A percentile compares a stretch with the other conserved stretches of the same genome.
Conservation (phyloP, 2,888 invertebrate genomes). For the Watsonalla binaria region DNA sequence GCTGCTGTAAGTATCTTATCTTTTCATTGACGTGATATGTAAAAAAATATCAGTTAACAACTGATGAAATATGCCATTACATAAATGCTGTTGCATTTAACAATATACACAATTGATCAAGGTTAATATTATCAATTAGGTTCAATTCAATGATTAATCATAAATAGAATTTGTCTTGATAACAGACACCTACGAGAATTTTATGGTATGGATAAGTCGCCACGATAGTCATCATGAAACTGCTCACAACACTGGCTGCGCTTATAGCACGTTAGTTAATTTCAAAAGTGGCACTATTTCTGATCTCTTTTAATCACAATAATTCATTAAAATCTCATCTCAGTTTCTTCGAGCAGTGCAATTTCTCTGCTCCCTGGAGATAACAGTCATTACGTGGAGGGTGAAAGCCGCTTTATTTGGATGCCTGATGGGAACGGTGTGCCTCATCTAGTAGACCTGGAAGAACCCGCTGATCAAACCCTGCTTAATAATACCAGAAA, state of each 20-base stretch:
- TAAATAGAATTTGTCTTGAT: no score
- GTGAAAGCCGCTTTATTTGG: constrained; percentile 49
- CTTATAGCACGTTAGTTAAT: constrained; percentile 30
- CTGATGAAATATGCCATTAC: not conserved
- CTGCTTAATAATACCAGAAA: constrained; percentile 23
- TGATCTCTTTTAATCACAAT: not conserved
- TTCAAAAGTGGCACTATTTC: not conserved
- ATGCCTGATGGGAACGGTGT: constrained; percentile 49
- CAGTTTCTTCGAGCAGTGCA: constrained; percentile 34
- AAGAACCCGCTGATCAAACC: constrained; percentile 27
- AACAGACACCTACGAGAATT: not conserved
- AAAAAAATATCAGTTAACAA: not conserved
- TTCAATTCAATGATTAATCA: no score
- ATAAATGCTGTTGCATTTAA: not conserved
- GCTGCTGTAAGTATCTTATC: no score
- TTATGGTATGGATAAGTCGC: not conserved
- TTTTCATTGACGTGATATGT: not conserved
- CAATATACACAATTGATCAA: no score
- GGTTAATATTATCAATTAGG: no score
- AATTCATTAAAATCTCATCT: constrained; percentile 7
- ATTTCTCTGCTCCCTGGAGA: constrained; percentile 38
- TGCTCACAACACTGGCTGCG: constrained; percentile 25
- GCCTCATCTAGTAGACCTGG: constrained; percentile 44
- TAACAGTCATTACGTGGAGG: constrained; percentile 51
- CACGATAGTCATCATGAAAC: constrained; percentile 22